Evolutionary conservation across 2,888 invertebrate species (phyloP).

Genomic region (Polia nebulosa): DNA sequence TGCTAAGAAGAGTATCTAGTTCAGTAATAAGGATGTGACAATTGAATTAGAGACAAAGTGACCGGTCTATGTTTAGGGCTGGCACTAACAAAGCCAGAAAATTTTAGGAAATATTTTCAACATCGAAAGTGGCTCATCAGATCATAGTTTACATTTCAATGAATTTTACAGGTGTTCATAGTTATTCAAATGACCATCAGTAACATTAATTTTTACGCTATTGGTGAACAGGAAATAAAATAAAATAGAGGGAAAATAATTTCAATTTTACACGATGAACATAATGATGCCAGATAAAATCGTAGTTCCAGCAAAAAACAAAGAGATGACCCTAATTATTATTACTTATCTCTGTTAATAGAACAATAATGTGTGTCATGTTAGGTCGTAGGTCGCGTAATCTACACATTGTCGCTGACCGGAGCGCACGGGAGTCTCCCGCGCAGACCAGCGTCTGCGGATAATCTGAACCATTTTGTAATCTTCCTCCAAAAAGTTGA

Average conservation of each 20-base stretch:
- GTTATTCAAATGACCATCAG: not conserved
- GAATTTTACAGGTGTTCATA: not conserved
- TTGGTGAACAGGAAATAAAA: not conserved
- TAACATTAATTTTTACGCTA: not conserved
- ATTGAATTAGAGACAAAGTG: conserved; percentile 81
- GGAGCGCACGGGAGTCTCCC: conserved; percentile 72
- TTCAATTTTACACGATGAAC: conserved; percentile 12
- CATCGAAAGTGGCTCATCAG: too few relatives aligned
- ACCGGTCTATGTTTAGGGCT: conserved; percentile 76
- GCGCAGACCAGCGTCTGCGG: conserved; percentile 36
- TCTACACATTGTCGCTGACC: conserved; percentile 75
- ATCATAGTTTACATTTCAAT: not conserved
- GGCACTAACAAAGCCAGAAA: conserved; percentile 34
- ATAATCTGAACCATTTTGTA: conserved; percentile 5
- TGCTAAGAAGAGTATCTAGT: conserved; percentile 56
- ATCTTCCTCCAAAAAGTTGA: conserved; percentile 22
- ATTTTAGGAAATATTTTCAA: not conserved
- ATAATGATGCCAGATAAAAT: conserved; percentile 23
- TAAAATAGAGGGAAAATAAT: conserved; percentile 10
- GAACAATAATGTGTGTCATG: conserved; percentile 86
- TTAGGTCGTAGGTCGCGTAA: conserved; percentile 81
- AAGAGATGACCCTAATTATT: conserved; percentile 81
- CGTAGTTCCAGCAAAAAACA: conserved; percentile 57
- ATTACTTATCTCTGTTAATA: conserved; percentile 86
- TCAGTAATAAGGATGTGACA: conserved; percentile 85